Conservation (phyloP, 2,797 vertebrate species). For the Girardinus metallicus region DNA sequence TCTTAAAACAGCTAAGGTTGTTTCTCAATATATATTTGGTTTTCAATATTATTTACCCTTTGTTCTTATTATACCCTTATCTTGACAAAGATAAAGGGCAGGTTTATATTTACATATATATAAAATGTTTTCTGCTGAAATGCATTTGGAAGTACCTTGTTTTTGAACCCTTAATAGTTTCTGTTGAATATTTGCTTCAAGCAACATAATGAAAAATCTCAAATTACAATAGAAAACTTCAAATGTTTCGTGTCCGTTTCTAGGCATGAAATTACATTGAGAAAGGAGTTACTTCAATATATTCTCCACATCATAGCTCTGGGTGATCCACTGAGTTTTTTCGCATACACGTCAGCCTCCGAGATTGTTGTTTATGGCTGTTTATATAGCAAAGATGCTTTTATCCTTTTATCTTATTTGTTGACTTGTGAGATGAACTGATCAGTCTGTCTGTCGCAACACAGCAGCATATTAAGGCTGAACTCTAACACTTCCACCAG, state of each 20-base stretch:
- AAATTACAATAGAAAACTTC: conserved; percentile 6
- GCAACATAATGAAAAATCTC: conserved; percentile 1
- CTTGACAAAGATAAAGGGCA: background rate
- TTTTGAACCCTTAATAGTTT: background rate
- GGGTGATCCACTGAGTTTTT: conserved; percentile 34
- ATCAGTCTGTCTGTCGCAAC: conserved; percentile 33
- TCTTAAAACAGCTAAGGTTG: background rate
- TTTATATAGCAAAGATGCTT: conserved; percentile 38
- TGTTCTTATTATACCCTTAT: background rate
- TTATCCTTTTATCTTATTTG: conserved; percentile 56
- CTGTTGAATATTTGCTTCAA: background rate
- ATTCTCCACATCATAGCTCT: conserved; percentile 32
- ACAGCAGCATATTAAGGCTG: conserved; percentile 14
- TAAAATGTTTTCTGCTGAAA: background rate
- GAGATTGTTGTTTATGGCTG: conserved; percentile 10
- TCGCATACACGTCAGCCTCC: conserved; percentile 22
- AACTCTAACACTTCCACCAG: conserved; percentile 28
- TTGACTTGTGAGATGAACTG: conserved; percentile 41
- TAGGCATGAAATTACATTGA: background rate
- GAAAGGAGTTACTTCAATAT: conserved; percentile 9
- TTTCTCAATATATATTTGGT: background rate
- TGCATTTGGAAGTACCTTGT: background rate
- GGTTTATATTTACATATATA: no score
- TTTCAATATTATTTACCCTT: background rate
- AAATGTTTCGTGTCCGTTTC: background rate